Percentiles rank a stretch among this genome's conserved stretches.
Evolutionary conservation across 2,888 invertebrate genomes (phyloP).

Genomic region (Drosophila rubida): DNA sequence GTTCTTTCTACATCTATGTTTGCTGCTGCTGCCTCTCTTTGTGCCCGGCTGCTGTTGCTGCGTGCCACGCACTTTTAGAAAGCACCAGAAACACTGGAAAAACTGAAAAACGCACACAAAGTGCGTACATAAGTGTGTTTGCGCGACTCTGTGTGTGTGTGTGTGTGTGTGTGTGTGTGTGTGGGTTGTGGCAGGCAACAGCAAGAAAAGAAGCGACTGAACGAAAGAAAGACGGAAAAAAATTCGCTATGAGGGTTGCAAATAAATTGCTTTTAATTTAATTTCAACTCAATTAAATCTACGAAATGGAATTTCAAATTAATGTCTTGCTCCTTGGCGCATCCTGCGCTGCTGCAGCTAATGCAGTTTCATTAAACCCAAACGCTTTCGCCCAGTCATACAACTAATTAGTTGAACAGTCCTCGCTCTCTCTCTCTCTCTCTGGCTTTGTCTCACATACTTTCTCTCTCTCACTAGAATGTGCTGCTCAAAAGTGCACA

Average conservation of each 20-base stretch:
- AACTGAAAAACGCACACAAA: conserved; percentile 40
- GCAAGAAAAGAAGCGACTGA: conserved; percentile 13
- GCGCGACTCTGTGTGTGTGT: too few relatives aligned
- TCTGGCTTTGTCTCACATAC: neutral
- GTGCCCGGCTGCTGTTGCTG: conserved; percentile 27
- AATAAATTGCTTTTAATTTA: conserved; percentile 85
- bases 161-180: conserved; percentile 40
- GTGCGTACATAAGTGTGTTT: conserved; percentile 23
- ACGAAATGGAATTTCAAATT: conserved; percentile 84
- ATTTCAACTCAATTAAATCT: conserved; percentile 85
- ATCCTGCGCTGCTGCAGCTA: conserved; percentile 25
- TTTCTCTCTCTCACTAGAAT: conserved; percentile 11
- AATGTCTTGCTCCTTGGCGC: conserved; percentile 67
- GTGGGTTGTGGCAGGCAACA: conserved; percentile 40
- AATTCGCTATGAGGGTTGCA: conserved; percentile 82
- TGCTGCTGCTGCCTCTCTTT: conserved; percentile 12
- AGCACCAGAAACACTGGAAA: conserved; percentile 57
- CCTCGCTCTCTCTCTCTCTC: neutral
- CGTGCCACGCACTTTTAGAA: conserved; percentile 73
- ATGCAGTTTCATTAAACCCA: conserved; percentile 1
- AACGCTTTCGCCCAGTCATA: conserved; percentile 1
- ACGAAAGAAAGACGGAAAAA: conserved; percentile 37
- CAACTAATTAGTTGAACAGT: conserved; percentile 47
- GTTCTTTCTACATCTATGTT: conserved; percentile 40
- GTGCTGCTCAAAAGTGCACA: conserved; percentile 39